Evolutionary conservation across 2,113 vertebrate genomes (phyloP).

Genomic region (Thalassoma bifasciatum): DNA sequence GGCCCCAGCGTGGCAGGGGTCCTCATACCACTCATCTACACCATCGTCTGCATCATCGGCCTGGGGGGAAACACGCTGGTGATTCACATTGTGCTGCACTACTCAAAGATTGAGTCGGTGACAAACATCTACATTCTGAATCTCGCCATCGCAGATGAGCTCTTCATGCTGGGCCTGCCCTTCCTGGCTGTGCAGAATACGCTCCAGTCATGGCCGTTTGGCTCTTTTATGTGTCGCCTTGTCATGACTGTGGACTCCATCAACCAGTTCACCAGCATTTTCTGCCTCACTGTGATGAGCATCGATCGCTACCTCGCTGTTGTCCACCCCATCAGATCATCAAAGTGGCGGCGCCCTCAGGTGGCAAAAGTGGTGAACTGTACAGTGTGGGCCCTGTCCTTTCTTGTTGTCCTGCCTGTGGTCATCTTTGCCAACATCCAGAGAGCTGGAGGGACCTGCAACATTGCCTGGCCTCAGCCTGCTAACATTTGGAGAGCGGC

Average conservation of each 20-base stretch:
- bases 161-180: conserved; percentile 94
- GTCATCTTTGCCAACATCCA: conserved; percentile 91
- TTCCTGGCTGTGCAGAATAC: conserved; percentile 94
- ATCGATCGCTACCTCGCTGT: conserved; percentile 95
- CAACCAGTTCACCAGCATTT: conserved; percentile 97
- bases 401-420: conserved; percentile 91
- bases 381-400: conserved; percentile 90
- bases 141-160: conserved; percentile 92
- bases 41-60: conserved; percentile 90
- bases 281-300: conserved; percentile 96
- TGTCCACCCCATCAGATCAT: conserved; percentile 92
- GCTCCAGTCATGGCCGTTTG: conserved; percentile 93
- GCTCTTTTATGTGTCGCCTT: conserved; percentile 90
- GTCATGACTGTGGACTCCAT: conserved; percentile 93
- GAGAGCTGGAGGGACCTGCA: conserved; percentile 88
- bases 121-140: conserved; percentile 99
- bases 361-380: conserved; percentile 90
- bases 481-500: conserved; percentile 89
- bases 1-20: conserved; percentile 82
- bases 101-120: conserved; percentile 94
- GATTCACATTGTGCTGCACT: conserved; percentile 93
- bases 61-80: conserved; percentile 92
- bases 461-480: conserved; percentile 93
- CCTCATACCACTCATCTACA: conserved; percentile 89
- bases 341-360: conserved; percentile 90